phyloP scores from a whole-genome alignment of 2,113 vertebrate genomes.

The Bolborhynchus lineola region DNA sequence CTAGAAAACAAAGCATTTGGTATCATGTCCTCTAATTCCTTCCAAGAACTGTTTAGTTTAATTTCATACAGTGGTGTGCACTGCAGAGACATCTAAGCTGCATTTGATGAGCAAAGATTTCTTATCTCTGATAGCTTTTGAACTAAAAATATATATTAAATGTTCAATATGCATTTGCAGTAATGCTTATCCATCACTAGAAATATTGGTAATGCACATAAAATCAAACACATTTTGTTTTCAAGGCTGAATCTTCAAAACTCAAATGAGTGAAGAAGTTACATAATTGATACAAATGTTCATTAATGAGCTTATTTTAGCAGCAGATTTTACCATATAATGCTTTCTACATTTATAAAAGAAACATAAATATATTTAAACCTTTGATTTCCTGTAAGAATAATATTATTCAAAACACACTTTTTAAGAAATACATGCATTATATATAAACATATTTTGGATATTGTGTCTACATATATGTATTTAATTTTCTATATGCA shows the following conservation, averaged over 20 bases:
- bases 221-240: slow-evolving; percentile 12
- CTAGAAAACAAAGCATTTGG: background rate
- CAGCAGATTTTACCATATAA: background rate
- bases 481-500: background rate
- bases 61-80: background rate
- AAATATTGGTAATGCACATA: background rate
- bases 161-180: background rate
- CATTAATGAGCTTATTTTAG: slow-evolving; percentile 6
- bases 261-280: background rate
- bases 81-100: background rate
- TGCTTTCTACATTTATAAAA: background rate
- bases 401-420: background rate
- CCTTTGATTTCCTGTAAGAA: background rate
- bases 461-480: background rate
- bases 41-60: background rate
- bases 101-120: background rate
- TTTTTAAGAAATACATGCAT: background rate
- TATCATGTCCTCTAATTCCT: background rate
- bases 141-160: background rate
- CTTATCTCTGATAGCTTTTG: background rate
- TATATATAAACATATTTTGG: background rate
- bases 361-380: background rate
- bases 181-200: background rate
- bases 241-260: slow-evolving; percentile 2
- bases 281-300: background rate